Conservation (phyloP, 2,888 invertebrate genomes). For the Drosophila leonis region DNA sequence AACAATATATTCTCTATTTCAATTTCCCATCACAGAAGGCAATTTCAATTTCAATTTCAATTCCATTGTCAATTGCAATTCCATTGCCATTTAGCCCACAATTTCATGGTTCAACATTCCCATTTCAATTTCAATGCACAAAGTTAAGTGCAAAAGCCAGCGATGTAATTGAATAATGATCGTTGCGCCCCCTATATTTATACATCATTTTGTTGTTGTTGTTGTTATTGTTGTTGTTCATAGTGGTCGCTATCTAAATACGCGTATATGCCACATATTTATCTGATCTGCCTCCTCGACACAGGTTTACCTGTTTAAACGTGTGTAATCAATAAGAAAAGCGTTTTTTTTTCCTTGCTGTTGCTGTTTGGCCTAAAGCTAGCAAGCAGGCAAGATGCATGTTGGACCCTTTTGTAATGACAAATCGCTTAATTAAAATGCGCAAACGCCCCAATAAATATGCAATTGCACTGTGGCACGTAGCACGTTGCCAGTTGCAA, state of each 20-base stretch:
- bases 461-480: conserved; percentile 54
- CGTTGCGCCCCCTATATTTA: conserved; percentile 45
- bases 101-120: conserved; percentile 33
- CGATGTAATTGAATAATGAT: conserved; percentile 55
- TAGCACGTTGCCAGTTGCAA: conserved; percentile 24
- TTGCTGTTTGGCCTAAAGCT: conserved; percentile 25
- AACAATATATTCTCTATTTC: neutral
- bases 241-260: conserved; percentile 15
- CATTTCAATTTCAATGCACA: conserved; percentile 30
- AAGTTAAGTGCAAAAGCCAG: conserved; percentile 22
- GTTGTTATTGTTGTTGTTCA: neutral
- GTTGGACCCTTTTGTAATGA: conserved; percentile 60
- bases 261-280: conserved; percentile 25
- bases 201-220: neutral
- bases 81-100: conserved; percentile 22
- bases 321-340: conserved; percentile 56
- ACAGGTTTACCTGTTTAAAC: conserved; percentile 15
- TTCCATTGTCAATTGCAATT: conserved; percentile 15
- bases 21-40: conserved; percentile 6
- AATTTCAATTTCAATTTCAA: conserved; percentile 1
- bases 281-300: conserved; percentile 9
- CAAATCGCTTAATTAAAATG: conserved; percentile 80
- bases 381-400: conserved; percentile 10
- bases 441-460: conserved; percentile 80
- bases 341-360: neutral